Conservation (phyloP, 2,113 vertebrate genomes). For the Labeo rohita region DNA sequence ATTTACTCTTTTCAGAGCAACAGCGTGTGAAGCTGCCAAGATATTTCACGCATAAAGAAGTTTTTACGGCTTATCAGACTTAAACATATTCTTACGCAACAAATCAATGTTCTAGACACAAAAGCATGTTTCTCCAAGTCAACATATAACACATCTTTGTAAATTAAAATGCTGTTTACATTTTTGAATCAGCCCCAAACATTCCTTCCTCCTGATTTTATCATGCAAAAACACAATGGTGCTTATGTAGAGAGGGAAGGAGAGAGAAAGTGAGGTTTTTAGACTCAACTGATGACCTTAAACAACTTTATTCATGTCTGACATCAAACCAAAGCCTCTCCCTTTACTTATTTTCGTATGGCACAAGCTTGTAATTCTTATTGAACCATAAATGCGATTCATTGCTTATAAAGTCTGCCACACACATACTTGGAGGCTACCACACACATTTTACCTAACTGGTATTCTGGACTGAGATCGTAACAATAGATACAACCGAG, state of each 20-base stretch:
- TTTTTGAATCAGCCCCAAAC: slow-evolving; percentile 62
- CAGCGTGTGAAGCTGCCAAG: slow-evolving; percentile 10
- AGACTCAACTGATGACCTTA: slow-evolving; percentile 48
- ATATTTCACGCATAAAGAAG: slow-evolving; percentile 22
- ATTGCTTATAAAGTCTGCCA: slow-evolving; percentile 49
- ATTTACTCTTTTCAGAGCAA: slow-evolving; percentile 4
- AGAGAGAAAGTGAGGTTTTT: neutral
- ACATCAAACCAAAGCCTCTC: slow-evolving; percentile 29
- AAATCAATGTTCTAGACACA: slow-evolving; percentile 45
- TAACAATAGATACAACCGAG: neutral
- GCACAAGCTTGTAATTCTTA: slow-evolving; percentile 28
- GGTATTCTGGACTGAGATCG: slow-evolving; percentile 28
- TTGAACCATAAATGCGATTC: slow-evolving; percentile 40
- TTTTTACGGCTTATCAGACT: slow-evolving; percentile 46
- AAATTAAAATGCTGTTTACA: slow-evolving; percentile 58
- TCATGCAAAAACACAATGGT: slow-evolving; percentile 58
- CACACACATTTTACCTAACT: slow-evolving; percentile 54
- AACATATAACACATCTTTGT: slow-evolving; percentile 44
- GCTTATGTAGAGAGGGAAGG: slow-evolving; percentile 42
- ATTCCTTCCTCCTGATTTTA: slow-evolving; percentile 60
- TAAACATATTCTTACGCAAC: slow-evolving; percentile 39
- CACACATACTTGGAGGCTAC: slow-evolving; percentile 52
- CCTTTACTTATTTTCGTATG: slow-evolving; percentile 12
- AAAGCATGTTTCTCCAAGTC: slow-evolving; percentile 46
- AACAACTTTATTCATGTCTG: slow-evolving; percentile 51